phyloP scores from a whole-genome alignment of 2,888 invertebrate genomes.

The Helleia helle region DNA sequence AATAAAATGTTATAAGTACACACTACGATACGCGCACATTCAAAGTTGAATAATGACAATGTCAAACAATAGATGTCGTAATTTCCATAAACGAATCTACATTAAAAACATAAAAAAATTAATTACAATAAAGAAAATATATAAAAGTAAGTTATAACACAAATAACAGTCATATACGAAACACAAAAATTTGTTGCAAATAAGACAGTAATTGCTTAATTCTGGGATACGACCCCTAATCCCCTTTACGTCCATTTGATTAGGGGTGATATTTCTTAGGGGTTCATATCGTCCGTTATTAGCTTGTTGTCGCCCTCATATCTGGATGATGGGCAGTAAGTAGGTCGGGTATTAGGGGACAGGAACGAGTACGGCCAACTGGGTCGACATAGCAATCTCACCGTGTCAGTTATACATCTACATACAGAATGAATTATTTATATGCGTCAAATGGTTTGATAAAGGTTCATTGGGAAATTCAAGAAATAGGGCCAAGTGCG shows the following conservation, averaged over 20 bases:
- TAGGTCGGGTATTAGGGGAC: constrained; percentile 44
- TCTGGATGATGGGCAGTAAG: not conserved
- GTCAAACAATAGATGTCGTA: too few species aligned
- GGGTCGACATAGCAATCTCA: constrained; percentile 38
- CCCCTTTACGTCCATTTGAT: not conserved
- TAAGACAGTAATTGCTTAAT: not conserved
- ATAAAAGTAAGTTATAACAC: too few species aligned
- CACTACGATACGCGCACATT: too few species aligned
- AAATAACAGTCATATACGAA: too few species aligned
- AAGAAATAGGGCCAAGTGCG: too few species aligned
- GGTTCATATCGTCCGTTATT: constrained; percentile 9
- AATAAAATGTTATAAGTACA: too few species aligned
- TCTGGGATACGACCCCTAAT: not conserved
- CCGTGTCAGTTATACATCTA: constrained; percentile 23
- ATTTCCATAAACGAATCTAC: too few species aligned
- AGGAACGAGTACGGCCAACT: constrained; percentile 52
- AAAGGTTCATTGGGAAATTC: not conserved
- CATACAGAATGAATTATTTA: constrained; percentile 44
- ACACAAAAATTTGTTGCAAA: too few species aligned
- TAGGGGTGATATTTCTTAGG: constrained; percentile 2
- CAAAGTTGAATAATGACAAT: too few species aligned
- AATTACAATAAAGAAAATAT: too few species aligned
- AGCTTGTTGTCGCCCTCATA: constrained; percentile 7
- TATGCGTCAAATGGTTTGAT: not conserved
- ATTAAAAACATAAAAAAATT: too few species aligned